A percentile compares a stretch with the other conserved stretches of the same genome.
Evolutionary conservation across 2,888 invertebrate genomes (phyloP).

Genomic region (Harpagoxenus sublaevis): DNA sequence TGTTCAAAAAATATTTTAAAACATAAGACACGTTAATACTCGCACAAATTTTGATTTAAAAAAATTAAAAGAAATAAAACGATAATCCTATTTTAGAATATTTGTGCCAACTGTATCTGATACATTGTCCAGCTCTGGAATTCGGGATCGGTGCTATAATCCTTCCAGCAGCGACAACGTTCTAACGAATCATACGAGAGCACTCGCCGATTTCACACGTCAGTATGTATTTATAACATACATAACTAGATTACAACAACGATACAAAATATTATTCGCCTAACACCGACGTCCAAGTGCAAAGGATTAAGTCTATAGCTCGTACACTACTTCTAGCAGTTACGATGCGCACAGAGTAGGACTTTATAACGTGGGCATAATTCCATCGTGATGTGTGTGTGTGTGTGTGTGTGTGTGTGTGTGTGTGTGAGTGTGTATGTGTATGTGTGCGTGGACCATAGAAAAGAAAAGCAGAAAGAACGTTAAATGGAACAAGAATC

Average conservation of each 20-base stretch:
- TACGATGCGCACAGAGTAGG: conserved; percentile 32
- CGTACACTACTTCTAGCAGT: conserved; percentile 12
- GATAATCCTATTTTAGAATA: not conserved
- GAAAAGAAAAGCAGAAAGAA: not conserved
- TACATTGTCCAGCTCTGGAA: conserved; percentile 11
- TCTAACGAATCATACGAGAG: conserved; percentile 33
- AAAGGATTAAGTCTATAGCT: conserved; percentile 41
- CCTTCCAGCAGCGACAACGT: not conserved
- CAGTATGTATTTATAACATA: conserved; percentile 24
- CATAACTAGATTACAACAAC: conserved; percentile 33
- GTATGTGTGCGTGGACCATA: not conserved
- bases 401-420: not conserved
- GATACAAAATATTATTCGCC: conserved; percentile 48
- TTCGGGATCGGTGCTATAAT: not conserved
- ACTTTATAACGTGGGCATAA: conserved; percentile 4
- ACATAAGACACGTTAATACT: no score
- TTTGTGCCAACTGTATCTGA: not conserved
- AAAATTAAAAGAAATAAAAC: not conserved
- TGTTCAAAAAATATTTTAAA: not conserved
- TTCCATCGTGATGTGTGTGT: not conserved
- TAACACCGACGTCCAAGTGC: conserved; percentile 39
- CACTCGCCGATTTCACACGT: conserved; percentile 42
- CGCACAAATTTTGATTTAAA: not conserved
- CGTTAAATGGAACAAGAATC: conserved; percentile 12
- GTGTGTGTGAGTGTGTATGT: no score